A percentile compares a stretch with the other conserved stretches of the same genome.
These are phyloP conservation scores for Drosophila subobscura DNA, from an alignment of 1,140 invertebrate genomes.

Conservation along the genomic window DNA sequence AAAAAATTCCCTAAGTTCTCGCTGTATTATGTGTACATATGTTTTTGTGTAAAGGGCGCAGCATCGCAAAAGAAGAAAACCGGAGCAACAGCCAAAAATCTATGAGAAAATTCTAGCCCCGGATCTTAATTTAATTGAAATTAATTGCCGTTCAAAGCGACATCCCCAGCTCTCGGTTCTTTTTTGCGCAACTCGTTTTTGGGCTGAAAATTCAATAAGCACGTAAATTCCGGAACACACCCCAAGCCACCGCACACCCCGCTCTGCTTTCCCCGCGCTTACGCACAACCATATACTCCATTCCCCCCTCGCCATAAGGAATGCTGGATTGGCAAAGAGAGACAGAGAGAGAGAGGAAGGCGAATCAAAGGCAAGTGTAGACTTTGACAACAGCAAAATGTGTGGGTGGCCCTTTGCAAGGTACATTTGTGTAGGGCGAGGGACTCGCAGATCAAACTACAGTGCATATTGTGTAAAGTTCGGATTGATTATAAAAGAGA, in stretches of 20 bases:
- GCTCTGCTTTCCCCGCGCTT: slow-evolving; percentile 11
- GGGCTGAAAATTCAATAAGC: slow-evolving; percentile 76
- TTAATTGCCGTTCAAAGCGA: slow-evolving; percentile 52
- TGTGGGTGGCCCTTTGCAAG: slow-evolving; percentile 35
- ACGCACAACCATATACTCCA: slow-evolving; percentile 25
- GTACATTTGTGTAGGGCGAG: no score
- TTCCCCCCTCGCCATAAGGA: no score
- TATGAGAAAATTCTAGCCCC: slow-evolving; percentile 12
- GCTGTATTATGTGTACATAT: slow-evolving; percentile 43
- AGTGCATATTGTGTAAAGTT: no score
- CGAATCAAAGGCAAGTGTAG: slow-evolving; percentile 62
- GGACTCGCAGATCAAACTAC: no score
- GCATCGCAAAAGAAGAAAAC: slow-evolving; percentile 44
- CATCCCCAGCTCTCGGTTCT: slow-evolving; percentile 15
- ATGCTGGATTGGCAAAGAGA: slow-evolving; percentile 23
- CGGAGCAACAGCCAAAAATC: slow-evolving; percentile 21
- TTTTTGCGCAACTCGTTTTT: slow-evolving; percentile 58
- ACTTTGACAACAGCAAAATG: slow-evolving; percentile 72
- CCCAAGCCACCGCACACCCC: slow-evolving; percentile 20
- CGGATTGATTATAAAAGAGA: no score
- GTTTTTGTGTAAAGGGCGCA: slow-evolving; percentile 68
- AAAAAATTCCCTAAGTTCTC: slow-evolving; percentile 40
- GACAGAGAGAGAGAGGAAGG: slow-evolving; percentile 20
- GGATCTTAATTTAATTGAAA: slow-evolving; percentile 61
- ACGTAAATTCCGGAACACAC: slow-evolving; percentile 72